Percentiles rank a stretch among this genome's conserved stretches.
These are phyloP conservation scores for Spheniscus humboldti DNA, from an alignment of 2,797 vertebrate species.

Conservation along the genomic window DNA sequence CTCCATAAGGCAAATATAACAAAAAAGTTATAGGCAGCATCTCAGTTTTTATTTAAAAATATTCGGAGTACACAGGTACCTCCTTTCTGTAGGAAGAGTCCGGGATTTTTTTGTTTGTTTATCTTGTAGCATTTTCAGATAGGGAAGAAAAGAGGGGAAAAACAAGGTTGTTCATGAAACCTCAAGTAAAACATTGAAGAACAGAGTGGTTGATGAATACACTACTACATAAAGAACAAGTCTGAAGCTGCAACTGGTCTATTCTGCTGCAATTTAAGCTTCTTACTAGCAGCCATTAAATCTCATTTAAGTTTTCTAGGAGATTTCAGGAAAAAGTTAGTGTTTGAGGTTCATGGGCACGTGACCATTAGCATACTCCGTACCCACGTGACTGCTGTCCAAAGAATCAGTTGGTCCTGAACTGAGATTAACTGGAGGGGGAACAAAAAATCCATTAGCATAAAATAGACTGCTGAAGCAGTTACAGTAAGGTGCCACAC, in stretches of 20 bases:
- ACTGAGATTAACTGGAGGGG: neutral
- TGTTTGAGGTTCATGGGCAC: neutral
- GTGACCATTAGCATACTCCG: no score
- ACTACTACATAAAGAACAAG: neutral
- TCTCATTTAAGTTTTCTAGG: neutral
- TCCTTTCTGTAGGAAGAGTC: neutral
- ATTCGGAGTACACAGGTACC: neutral
- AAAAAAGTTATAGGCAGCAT: neutral
- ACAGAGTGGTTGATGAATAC: neutral
- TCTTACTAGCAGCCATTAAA: neutral
- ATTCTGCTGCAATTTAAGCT: neutral
- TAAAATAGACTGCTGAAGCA: neutral
- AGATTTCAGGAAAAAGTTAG: neutral
- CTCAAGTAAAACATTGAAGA: neutral
- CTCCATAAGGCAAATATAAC: neutral
- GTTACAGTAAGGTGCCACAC: neutral
- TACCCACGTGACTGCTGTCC: neutral
- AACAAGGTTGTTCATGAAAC: neutral
- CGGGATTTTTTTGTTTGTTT: neutral
- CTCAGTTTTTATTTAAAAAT: conserved; percentile 13
- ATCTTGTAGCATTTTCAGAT: neutral
- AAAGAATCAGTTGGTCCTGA: neutral
- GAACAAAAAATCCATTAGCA: neutral
- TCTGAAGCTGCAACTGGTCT: neutral
- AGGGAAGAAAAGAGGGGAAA: neutral